These are phyloP conservation scores for Lepus oiostolus DNA, from an alignment of 2,797 vertebrate genomes.

Conservation along the genomic window DNA sequence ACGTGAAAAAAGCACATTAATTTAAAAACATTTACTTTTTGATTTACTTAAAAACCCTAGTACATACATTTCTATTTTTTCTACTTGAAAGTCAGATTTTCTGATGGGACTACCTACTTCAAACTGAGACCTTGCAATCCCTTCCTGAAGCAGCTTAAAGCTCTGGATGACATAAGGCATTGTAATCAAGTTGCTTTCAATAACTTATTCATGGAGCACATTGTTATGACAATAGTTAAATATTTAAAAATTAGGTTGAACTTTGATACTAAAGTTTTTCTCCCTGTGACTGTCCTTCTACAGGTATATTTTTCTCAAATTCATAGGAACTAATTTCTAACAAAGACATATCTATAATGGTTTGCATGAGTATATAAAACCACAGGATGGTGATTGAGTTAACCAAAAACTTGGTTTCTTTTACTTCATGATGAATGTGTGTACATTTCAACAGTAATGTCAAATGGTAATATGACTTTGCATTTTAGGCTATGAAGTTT, in stretches of 20 bases:
- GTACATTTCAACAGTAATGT: not conserved
- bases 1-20: not conserved
- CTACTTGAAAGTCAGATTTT: slow-evolving; percentile 50
- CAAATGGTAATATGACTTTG: not conserved
- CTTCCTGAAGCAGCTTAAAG: slow-evolving; percentile 62
- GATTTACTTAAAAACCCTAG: slow-evolving; percentile 40
- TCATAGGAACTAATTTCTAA: not conserved
- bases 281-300: not conserved
- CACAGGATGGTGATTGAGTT: not conserved
- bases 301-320: not conserved
- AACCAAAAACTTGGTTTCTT: slow-evolving; percentile 29
- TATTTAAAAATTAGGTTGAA: slow-evolving; percentile 2
- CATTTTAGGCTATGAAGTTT: not conserved
- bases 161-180: not conserved
- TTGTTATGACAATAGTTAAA: slow-evolving; percentile 50
- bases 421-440: not conserved
- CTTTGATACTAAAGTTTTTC: not conserved
- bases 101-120: slow-evolving; percentile 37
- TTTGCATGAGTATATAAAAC: not conserved
- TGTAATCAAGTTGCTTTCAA: slow-evolving; percentile 27
- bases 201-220: not conserved
- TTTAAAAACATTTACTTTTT: slow-evolving; percentile 60
- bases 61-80: not conserved
- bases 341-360: not conserved
- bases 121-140: not conserved